Conservation (phyloP, 1,140 invertebrate species). For the Grapholita molesta region DNA sequence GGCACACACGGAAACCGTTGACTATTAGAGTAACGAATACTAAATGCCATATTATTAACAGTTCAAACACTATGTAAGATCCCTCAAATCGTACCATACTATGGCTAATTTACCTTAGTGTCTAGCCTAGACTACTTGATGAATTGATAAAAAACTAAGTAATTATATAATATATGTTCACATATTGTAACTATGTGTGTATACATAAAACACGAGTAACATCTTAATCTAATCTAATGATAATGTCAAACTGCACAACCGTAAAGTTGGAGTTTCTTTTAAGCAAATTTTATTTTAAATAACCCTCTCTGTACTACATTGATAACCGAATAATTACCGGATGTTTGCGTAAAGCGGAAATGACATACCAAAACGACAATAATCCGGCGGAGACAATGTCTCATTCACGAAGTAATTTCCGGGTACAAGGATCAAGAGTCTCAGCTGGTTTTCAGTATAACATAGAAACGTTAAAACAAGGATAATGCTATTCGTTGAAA, state of each 20-base stretch:
- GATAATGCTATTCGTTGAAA: neutral
- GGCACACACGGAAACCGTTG: neutral
- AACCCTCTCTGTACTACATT: conserved; percentile 48
- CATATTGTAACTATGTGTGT: no score
- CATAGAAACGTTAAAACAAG: conserved; percentile 23
- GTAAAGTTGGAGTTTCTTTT: no score
- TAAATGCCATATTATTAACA: neutral
- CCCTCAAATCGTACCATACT: no score
- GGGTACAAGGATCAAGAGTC: conserved; percentile 30
- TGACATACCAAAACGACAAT: conserved; percentile 61
- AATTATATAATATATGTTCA: no score
- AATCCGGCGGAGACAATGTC: conserved; percentile 59
- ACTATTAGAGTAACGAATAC: conserved; percentile 8
- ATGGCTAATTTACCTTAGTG: no score
- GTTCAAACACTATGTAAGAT: neutral
- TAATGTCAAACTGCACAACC: neutral
- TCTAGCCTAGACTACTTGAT: no score
- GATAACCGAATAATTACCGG: conserved; percentile 60
- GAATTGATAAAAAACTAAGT: no score
- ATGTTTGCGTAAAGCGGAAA: conserved; percentile 61
- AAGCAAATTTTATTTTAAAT: conserved; percentile 24
- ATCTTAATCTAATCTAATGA: no score
- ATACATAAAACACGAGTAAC: no score
- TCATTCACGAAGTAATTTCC: conserved; percentile 58
- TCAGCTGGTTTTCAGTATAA: conserved; percentile 19